Evolutionary conservation across 2,113 vertebrate genomes (phyloP), one percentile per base, ranked within the genome.

Genomic region (Chiloscyllium plagiosum): DNA sequence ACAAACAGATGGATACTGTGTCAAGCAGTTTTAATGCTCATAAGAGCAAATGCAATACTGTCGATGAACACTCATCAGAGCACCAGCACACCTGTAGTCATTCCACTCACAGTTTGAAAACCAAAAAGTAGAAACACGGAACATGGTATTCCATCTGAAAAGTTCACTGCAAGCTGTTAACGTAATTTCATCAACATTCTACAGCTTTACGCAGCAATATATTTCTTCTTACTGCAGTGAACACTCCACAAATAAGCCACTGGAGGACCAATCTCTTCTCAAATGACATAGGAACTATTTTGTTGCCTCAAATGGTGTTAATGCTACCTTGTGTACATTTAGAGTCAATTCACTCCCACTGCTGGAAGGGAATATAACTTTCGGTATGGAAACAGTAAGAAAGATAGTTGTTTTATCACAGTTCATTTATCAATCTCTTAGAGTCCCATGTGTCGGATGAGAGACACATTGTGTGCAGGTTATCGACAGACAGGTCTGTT

Each of bases 11-110:
- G 93, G 68, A 94, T 70, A 42, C 1, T 72, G 66, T 70, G 66
- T 72, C 61, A 20, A 24, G 33, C 33, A 95, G 93, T 50, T 95
- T 72, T 95, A 95, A 70, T 72, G 93, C 93, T 95, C 42, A 26
- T 26, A 95, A 72, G 17, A 72, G 24, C 93, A 70, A 95, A 95
- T 72, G 68, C 42, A 72, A 70, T 72, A 47, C 42, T 72, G 12
- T 69, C 93, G 24, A 3, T 89, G 24, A 72, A 95, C 42, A 94
- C 66, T 95, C 70, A 50, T 69, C 65, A 47, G 50, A 95, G 10
- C 42, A 95, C 17, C 65, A 50, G 37, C 3, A 50, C 66, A 72
- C 68, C 93, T 50, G 68, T 47, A 50, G 10, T 70, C 22, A 47
- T 95, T 42, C 22, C 37, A 70, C 4, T 20, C 68, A 29, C 68